phyloP scores from a whole-genome alignment of 1,140 invertebrate genomes.

The Drosophila azteca region DNA sequence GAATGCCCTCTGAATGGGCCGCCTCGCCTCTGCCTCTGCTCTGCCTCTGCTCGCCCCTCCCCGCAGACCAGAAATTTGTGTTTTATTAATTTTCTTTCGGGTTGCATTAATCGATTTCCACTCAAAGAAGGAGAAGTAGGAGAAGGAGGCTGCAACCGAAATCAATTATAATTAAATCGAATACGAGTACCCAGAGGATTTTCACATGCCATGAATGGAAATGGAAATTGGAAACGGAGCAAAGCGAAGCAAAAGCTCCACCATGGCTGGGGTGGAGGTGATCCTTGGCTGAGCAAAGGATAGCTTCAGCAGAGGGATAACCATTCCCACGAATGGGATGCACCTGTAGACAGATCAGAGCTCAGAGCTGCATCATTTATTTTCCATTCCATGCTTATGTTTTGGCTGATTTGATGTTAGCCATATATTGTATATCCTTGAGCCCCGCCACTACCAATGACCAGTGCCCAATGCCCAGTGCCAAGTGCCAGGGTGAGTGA shows the following conservation, averaged over 20 bases:
- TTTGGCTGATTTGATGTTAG: no score
- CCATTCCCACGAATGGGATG: no score
- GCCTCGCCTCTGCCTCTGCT: not conserved
- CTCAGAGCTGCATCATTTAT: no score
- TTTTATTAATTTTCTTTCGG: constrained; percentile 69
- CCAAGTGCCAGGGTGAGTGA: constrained; percentile 23
- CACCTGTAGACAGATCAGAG: no score
- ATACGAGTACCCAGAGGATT: constrained; percentile 1
- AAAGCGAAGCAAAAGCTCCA: no score
- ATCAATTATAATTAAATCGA: constrained; percentile 71
- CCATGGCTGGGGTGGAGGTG: no score
- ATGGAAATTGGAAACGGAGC: no score
- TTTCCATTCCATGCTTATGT: no score
- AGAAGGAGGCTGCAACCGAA: constrained; percentile 34
- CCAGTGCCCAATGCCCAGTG: constrained; percentile 3
- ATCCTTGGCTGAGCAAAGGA: no score
- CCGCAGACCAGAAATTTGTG: constrained; percentile 29
- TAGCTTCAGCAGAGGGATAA: no score
- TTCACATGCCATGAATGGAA: constrained; percentile 20
- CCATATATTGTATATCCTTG: no score
- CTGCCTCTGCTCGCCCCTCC: not conserved
- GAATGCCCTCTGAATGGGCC: constrained; percentile 1
- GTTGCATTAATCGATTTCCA: constrained; percentile 73
- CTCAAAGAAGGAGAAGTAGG: constrained; percentile 10
- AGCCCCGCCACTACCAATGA: constrained; percentile 9